phyloP scores from a whole-genome alignment of 1,140 invertebrate genomes.

The Nautilus pompilius region DNA sequence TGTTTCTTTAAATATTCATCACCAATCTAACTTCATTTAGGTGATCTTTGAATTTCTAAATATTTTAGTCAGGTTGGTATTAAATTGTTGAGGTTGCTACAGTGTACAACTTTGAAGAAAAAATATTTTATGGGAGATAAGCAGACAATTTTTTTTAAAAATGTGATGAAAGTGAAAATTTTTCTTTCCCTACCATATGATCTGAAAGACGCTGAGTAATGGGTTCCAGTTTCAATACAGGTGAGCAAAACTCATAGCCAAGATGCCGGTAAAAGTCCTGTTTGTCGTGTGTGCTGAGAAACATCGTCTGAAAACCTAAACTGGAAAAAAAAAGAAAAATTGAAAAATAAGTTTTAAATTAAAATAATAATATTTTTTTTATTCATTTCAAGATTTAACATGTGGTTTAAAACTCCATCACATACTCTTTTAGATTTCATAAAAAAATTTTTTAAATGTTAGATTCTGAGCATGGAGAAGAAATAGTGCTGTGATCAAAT shows the following conservation, averaged over 20 bases:
- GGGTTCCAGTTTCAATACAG: conserved; percentile 37
- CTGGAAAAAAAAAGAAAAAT: conserved; percentile 20
- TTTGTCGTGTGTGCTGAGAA: conserved; percentile 49
- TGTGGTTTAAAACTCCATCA: background rate
- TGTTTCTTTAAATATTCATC: conserved; percentile 1
- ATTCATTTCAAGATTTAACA: background rate
- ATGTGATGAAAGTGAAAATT: background rate
- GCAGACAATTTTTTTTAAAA: background rate
- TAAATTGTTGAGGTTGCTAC: background rate
- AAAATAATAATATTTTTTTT: background rate
- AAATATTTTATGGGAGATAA: background rate
- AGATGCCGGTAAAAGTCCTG: conserved; percentile 48
- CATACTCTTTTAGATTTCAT: background rate
- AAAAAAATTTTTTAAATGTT: background rate
- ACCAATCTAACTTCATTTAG: background rate
- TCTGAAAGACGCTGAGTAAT: conserved; percentile 35
- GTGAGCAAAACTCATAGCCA: conserved; percentile 39
- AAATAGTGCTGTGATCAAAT: background rate
- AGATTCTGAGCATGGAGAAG: background rate
- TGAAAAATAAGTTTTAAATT: background rate
- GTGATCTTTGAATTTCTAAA: background rate
- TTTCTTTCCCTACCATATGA: conserved; percentile 20
- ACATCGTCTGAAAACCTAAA: conserved; percentile 34
- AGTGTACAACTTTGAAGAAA: background rate
- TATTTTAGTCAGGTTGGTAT: background rate